Evolutionary conservation across 92 coral and sea anemone genomes (phyloP).

Genomic region (Porites lobata): DNA sequence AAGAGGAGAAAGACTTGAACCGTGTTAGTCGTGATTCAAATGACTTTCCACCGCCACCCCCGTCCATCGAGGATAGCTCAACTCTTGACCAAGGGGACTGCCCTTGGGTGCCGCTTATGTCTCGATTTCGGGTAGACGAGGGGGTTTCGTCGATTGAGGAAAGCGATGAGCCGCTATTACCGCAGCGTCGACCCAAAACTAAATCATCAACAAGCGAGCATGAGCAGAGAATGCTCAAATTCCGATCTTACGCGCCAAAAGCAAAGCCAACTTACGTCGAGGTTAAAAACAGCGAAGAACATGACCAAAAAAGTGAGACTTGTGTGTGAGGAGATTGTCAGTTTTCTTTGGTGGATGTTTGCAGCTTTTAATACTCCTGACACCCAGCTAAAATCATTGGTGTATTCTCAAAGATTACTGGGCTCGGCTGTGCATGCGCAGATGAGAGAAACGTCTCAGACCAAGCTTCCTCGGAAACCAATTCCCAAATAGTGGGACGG

Average conservation of each 20-base stretch:
- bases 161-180: slow-evolving; percentile 72
- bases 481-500: no score
- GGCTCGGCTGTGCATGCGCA: not conserved
- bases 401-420: not conserved
- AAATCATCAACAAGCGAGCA: slow-evolving; percentile 45
- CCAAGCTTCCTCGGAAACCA: no score
- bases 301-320: slow-evolving; percentile 71
- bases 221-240: slow-evolving; percentile 70
- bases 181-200: slow-evolving; percentile 73
- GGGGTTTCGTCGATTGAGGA: slow-evolving; percentile 56
- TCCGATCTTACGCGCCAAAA: slow-evolving; percentile 79
- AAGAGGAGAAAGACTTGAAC: slow-evolving; percentile 27
- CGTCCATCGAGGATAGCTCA: slow-evolving; percentile 64
- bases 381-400: not conserved
- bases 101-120: slow-evolving; percentile 92
- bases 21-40: slow-evolving; percentile 50
- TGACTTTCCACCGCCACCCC: slow-evolving; percentile 87
- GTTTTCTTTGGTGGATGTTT: not conserved
- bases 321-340: slow-evolving; percentile 51
- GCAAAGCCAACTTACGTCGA: slow-evolving; percentile 72
- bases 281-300: slow-evolving; percentile 55
- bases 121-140: slow-evolving; percentile 81
- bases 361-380: not conserved
- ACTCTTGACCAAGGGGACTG: slow-evolving; percentile 65
- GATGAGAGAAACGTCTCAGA: not conserved